Evolutionary conservation across 2,113 vertebrate genomes (phyloP), one percentile per base, ranked within the genome.

Genomic region (Plectropomus leopardus): DNA sequence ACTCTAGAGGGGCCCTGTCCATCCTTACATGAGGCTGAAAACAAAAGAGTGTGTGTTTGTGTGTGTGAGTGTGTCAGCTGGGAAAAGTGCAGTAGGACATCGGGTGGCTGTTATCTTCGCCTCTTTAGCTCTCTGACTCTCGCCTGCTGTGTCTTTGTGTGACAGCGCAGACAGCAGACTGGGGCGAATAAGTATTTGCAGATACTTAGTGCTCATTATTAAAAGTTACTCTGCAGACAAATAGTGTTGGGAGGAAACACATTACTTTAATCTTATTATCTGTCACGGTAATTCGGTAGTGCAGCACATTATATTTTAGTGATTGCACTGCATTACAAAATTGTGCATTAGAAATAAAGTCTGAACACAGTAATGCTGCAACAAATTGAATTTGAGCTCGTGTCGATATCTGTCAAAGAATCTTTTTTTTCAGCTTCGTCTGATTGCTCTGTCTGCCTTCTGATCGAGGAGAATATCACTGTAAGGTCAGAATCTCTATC

Each of bases 1-100:
- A 83, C 82, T 57, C 82, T 63, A 71, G 73, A 89, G 92, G 84
- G 92, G 87, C 88, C 87, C 80, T 67, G 78, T 78, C 80, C 70
- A 72, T 82, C 84, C 68, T 83, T 71, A 89, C 80, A 87, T 76
- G 89, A 87, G 60, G 32, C 32, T 5, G 63, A 64, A 82, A 86
- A 89, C 85, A 89, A 89, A 88, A 82, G 78, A 47, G 69, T 78
- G 84, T 88, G 86, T 83, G 66, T 80, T 2, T 61, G 45, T 70
- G 71, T 81, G 45, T 70, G 67, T 59, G n/a, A n/a, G 74, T 68
- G 68, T 59, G 59, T 40, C 32, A 58, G 78, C 45, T 80, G 70
- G 70, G 81, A 84, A 82, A 86, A 78, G 86, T 87, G 85, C 82
- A 80, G 60, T 23, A 32, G 60, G 80, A 83, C 78, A 78, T 85